A percentile compares a stretch with the other conserved stretches of the same genome.
Evolutionary conservation across 1,140 invertebrate genomes (phyloP).

Genomic region (Planococcus citri): DNA sequence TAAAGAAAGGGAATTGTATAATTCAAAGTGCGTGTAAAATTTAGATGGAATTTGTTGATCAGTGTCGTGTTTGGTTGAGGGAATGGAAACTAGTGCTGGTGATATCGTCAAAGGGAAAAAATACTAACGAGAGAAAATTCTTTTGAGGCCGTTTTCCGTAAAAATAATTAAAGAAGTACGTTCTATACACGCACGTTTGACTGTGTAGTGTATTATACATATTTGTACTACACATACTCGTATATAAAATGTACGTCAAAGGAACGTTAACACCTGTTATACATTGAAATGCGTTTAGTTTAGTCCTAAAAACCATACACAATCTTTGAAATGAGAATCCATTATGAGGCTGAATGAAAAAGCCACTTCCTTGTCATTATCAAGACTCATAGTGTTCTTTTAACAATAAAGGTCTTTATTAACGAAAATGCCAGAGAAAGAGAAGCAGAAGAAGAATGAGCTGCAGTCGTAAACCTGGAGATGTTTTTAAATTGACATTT

Average conservation of each 20-base stretch:
- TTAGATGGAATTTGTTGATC: too few relatives aligned
- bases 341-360: conserved; percentile 17
- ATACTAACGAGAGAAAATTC: background rate
- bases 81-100: too few relatives aligned
- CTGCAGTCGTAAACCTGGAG: background rate
- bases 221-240: too few relatives aligned
- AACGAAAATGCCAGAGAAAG: background rate
- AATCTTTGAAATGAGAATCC: conserved; percentile 8
- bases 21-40: too few relatives aligned
- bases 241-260: background rate
- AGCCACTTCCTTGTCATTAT: conserved; percentile 16
- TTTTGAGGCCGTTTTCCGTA: background rate
- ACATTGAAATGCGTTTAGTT: conserved; percentile 1
- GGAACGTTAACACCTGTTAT: background rate
- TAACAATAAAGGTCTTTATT: conserved; percentile 13
- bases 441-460: conserved; percentile 9
- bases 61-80: too few relatives aligned
- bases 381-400: conserved; percentile 12
- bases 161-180: background rate
- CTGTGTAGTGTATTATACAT: too few relatives aligned
- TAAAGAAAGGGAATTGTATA: too few relatives aligned
- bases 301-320: background rate
- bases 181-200: background rate
- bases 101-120: background rate
- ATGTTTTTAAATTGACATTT: conserved; percentile 19